These are phyloP conservation scores for Eurosta solidaginis DNA, from an alignment of 1,140 invertebrate genomes.

Conservation along the genomic window DNA sequence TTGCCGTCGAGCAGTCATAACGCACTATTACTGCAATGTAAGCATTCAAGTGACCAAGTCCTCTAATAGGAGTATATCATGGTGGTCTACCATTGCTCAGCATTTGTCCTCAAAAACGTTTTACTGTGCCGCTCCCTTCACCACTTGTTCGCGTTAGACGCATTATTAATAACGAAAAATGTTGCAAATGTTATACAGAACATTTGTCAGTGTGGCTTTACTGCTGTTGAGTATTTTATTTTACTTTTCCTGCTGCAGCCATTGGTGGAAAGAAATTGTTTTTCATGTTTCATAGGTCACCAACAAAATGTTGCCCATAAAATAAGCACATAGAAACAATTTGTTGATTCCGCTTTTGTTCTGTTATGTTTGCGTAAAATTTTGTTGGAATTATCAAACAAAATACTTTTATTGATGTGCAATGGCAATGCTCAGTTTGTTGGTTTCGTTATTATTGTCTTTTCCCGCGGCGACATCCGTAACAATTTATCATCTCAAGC, in stretches of 20 bases:
- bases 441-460: not conserved
- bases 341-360: not conserved
- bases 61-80: not conserved
- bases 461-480: not conserved
- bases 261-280: not conserved
- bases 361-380: not conserved
- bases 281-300: slow-evolving; percentile 15
- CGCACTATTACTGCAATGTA: not conserved
- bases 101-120: not conserved
- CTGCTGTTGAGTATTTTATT: not conserved
- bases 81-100: not conserved
- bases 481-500: not conserved
- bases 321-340: not conserved
- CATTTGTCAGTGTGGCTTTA: slow-evolving; percentile 24
- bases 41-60: not conserved
- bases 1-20: not conserved
- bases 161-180: slow-evolving; percentile 25
- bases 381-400: slow-evolving; percentile 5
- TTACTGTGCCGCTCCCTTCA: not conserved
- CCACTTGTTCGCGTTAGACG: not conserved
- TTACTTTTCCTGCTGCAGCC: not conserved
- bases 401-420: not conserved
- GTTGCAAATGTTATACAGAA: slow-evolving; percentile 17
- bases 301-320: slow-evolving; percentile 16
- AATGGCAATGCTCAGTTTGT: not conserved